phyloP scores from a whole-genome alignment of 2,888 invertebrate species.

The Drosophila cracens region DNA sequence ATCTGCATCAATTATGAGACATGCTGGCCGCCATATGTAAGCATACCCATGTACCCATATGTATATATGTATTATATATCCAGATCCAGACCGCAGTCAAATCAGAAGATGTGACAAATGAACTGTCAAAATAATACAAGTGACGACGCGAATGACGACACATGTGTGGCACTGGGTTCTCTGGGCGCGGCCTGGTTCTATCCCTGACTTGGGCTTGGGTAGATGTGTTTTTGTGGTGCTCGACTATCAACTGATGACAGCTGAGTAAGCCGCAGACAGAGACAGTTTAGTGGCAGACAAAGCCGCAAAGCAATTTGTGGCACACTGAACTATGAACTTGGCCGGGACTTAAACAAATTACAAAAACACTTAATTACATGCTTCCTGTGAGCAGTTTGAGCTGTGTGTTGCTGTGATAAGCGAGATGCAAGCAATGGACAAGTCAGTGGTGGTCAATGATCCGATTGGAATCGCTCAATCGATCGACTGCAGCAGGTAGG shows the following conservation, averaged over 20 bases:
- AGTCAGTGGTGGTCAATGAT: conserved; percentile 44
- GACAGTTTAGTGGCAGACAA: conserved; percentile 58
- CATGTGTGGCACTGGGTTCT: conserved; percentile 40
- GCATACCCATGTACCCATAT: conserved; percentile 21
- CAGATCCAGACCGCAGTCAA: conserved; percentile 55
- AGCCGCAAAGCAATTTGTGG: conserved; percentile 57
- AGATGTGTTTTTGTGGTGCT: conserved; percentile 12
- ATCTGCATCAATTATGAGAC: conserved; percentile 34
- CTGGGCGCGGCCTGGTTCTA: conserved; percentile 56
- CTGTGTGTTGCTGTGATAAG: conserved; percentile 20
- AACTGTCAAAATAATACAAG: conserved; percentile 78
- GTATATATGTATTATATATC: neutral
- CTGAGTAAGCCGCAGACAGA: conserved; percentile 67
- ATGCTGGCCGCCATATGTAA: conserved; percentile 55
- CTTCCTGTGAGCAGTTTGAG: conserved; percentile 55
- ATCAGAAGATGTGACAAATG: conserved; percentile 75
- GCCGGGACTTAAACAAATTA: conserved; percentile 44
- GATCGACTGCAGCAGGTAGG: conserved; percentile 52
- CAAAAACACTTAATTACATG: conserved; percentile 70
- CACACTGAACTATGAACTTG: conserved; percentile 54
- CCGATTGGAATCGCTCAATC: conserved; percentile 73
- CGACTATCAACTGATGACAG: conserved; percentile 67
- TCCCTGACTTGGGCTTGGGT: neutral
- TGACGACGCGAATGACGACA: conserved; percentile 68
- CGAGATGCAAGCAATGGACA: conserved; percentile 19